Evolutionary conservation across 2,113 vertebrate genomes (phyloP), one percentile per base, ranked within the genome.

Genomic region (Pangasianodon gigas): DNA sequence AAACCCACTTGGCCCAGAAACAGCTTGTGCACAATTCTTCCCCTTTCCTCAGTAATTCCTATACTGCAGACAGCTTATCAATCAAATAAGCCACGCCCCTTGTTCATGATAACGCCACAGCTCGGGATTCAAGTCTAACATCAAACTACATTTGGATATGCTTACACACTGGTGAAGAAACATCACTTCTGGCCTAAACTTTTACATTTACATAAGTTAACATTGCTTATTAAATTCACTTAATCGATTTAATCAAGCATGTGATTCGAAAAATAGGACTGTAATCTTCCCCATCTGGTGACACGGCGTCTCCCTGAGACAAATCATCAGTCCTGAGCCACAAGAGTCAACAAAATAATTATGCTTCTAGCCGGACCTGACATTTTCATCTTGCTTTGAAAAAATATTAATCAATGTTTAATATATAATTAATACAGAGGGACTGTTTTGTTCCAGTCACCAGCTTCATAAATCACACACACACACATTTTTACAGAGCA

Each of bases 311-410:
- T 83, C 75, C 37, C 13, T 71, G 16, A 65, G 87, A 37, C 37
- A 84, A 54, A 46, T 85, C 51, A 41, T 89, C 88, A 75, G 60
- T 89, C 75, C 80, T 52, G 77, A 52, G 52, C 8, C 26, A 37
- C 11, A n/a, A 51, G 86, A 89, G 89, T 62, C 60, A 71, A 79
- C 48, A 54, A 89, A 86, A 89, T 65, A 81, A 89, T 87, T 83
- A 87, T 37, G 32, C 60, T 87, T 83, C 79, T 87, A 77, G 67
- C 65, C 6, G 29, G 56, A 54, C n/a, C 16, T 87, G 87, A 82
- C 84, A 84, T 91, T 91, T 91, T 91, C 58, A 56, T 82, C 67
- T 44, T 41, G 54, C 77, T 91, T 85, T 86, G 54, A 86, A 89
- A 83, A 16, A 71, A 71, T 4, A 16, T 16, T 85, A 89, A 90